Conservation (phyloP, 2,888 invertebrate genomes). For the Drosophila affinis region DNA sequence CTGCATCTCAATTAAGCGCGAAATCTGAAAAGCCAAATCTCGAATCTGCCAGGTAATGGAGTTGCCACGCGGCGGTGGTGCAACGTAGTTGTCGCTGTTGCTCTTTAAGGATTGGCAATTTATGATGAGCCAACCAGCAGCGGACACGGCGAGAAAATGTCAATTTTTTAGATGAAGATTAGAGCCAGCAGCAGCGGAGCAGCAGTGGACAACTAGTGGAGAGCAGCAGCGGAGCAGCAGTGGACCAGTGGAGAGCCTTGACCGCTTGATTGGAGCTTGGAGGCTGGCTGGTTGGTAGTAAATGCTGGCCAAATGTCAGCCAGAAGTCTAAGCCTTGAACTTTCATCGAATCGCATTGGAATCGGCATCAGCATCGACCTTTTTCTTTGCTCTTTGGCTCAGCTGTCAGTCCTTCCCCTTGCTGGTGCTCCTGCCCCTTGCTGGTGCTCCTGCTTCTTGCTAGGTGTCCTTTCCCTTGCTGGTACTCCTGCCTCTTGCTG, state of each 20-base stretch:
- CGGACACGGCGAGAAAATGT: slow-evolving; percentile 25
- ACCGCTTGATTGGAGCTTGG: slow-evolving; percentile 34
- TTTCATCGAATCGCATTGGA: not conserved
- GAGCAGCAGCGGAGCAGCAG: too few relatives aligned
- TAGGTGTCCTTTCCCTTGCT: not conserved
- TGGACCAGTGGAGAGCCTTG: slow-evolving; percentile 24
- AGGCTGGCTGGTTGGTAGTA: slow-evolving; percentile 2
- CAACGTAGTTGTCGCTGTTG: slow-evolving; percentile 3
- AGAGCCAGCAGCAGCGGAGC: slow-evolving; percentile 26
- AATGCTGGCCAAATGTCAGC: slow-evolving; percentile 44
- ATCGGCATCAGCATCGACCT: not conserved
- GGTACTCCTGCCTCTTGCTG: too few relatives aligned
- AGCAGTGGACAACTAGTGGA: not conserved
- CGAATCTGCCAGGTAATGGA: slow-evolving; percentile 43
- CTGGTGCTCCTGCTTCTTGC: too few relatives aligned
- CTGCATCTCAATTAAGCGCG: slow-evolving; percentile 64
- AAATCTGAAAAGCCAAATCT: slow-evolving; percentile 45
- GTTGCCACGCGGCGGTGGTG: slow-evolving; percentile 23
- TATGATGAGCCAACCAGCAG: slow-evolving; percentile 24
- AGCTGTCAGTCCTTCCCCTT: not conserved
- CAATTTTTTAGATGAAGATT: slow-evolving; percentile 43
- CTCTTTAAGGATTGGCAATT: slow-evolving; percentile 48
- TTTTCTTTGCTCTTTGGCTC: not conserved
- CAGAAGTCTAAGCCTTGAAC: not conserved
- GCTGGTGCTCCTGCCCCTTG: not conserved